Percentiles rank a stretch among this genome's conserved stretches.
Conservation (phyloP, 2,797 vertebrate species). For the Sus cebifrons region DNA sequence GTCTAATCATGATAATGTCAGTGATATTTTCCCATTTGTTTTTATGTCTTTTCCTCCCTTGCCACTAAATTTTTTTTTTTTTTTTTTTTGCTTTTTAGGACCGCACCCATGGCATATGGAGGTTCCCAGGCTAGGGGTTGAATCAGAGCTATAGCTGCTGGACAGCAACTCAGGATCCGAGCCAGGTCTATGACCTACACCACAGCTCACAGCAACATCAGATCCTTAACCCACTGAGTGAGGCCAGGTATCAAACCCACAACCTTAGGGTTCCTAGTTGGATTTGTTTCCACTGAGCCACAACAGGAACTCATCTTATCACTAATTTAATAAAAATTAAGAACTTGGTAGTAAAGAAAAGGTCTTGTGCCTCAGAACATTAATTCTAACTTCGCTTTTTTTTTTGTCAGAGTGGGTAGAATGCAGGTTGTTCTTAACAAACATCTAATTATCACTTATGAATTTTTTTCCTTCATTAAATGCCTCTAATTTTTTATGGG, state of each 20-base stretch:
- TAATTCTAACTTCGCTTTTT: neutral
- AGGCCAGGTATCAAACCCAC: no score
- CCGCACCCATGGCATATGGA: no score
- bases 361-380: neutral
- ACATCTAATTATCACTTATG: neutral
- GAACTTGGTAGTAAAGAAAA: constrained; percentile 34
- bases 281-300: no score
- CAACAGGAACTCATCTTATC: neutral
- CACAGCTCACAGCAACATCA: no score
- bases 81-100: no score
- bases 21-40: neutral
- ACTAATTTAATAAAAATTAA: constrained; percentile 24
- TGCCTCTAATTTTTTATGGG: constrained; percentile 46
- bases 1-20: neutral
- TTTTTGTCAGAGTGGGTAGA: constrained; percentile 9
- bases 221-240: no score
- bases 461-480: constrained; percentile 49
- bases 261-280: no score
- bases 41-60: neutral
- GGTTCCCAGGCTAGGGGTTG: no score
- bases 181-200: no score
- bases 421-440: neutral
- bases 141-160: no score
- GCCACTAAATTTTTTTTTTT: neutral
- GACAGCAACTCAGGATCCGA: no score